Evolutionary conservation across 2,113 vertebrate genomes (phyloP).

Genomic region (Phylloscopus whistleri): DNA sequence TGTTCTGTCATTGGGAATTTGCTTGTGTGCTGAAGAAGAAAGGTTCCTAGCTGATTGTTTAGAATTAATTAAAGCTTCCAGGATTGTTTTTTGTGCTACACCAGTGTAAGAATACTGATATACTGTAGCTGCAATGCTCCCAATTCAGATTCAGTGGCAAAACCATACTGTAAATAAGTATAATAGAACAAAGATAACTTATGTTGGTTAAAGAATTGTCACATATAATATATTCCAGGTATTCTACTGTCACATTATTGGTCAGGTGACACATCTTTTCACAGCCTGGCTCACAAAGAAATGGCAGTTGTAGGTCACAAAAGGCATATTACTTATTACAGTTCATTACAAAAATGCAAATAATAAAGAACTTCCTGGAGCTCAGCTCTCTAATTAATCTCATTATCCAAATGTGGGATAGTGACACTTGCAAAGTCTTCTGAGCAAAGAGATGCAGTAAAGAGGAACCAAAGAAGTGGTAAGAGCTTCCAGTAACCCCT

Average conservation of each 20-base stretch:
- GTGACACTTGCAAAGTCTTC: background rate
- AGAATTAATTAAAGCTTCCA: constrained; percentile 10
- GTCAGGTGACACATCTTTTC: background rate
- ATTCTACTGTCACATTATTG: background rate
- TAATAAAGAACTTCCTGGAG: background rate
- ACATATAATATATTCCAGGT: background rate
- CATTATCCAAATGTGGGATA: background rate
- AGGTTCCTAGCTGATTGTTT: background rate
- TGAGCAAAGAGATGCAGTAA: background rate
- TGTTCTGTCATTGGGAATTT: constrained; percentile 11
- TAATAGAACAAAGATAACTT: background rate
- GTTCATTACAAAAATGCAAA: background rate
- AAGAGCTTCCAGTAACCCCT: background rate
- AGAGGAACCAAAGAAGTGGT: background rate
- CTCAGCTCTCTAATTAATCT: background rate
- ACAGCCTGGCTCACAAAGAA: background rate
- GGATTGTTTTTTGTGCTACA: background rate
- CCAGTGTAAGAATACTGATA: background rate
- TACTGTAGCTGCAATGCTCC: background rate
- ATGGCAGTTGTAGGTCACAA: background rate
- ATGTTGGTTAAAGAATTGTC: background rate
- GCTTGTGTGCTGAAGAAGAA: background rate
- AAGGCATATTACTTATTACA: background rate
- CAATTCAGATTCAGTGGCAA: background rate
- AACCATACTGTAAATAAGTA: background rate